Evolutionary conservation across 53 echinoderm and acorn worm species (phyloP), one percentile per base, ranked within the genome.

Genomic region (Zoroaster sp.): DNA sequence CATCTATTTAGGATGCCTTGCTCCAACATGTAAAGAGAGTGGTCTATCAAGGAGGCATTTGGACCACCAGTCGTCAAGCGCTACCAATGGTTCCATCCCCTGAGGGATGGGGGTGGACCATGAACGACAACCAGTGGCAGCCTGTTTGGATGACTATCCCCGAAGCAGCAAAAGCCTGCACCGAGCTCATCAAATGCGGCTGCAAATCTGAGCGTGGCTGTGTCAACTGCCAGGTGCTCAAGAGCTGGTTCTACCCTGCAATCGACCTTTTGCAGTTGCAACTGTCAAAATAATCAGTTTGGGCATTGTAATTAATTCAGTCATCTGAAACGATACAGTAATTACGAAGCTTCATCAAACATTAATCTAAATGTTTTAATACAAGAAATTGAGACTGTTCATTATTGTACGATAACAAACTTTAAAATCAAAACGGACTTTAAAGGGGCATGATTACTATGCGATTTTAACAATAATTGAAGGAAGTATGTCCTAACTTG

Each of bases 81-180:
- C 45, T 75, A 41, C 75, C 75, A 75, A 46, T 23, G 75, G n/a
- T 75, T 3, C 72, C 72, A 32, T 42, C 41, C 35, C 75, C 75
- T 43, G 75, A n/a, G 41, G 75, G 45, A 11, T 85, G 86, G 86
- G 86, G 86, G 35, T 85, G 72, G 71, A 85, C 70, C n/a, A 85
- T 44, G 42, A 45, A 44, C 1, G 33, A 18, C 45, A 40, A 37
- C 15, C 70, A 37, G 4, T 87, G 74, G 76, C 53, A 34, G 33
- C 88, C 88, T 51, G 35, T 87, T 13, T 87, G 88, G 88, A 87
- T 69, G 45, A 87, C 75, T 45, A 34, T 59, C 35, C 88, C 88
- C 14, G 75, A 87, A 35, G 88, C 88, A 75, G 75, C 54, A 25
- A 87, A 87, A 74, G 53, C 75, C 34, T 87, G 36, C 33, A 43